Evolutionary conservation across 2,888 invertebrate species (phyloP), one percentile per base, ranked within the genome.

Genomic region (Zaprionus bogoriensis): DNA sequence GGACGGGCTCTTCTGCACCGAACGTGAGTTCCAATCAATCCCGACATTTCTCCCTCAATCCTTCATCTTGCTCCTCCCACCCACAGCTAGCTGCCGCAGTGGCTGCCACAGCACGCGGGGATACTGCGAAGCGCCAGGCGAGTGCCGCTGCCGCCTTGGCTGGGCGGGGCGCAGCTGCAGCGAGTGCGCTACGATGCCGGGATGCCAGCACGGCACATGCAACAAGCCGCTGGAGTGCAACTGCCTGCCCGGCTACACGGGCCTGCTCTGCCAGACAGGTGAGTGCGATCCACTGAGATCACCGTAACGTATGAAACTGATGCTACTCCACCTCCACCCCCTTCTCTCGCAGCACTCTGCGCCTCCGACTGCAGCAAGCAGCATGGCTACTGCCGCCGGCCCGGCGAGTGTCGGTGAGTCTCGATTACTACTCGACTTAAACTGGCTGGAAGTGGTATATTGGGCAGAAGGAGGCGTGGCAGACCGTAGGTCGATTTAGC

Each of bases 171-270:
- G 94, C 39, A 95, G 94, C 9, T 98, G 98, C 90, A 94, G 95
- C 77, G 94, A 96, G 69, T 98, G 98, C 90, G 95, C 97, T 88
- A 94, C 95, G 2, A 92, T 98, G 83, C 98, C 98, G 0, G 97
- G 97, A 73, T 98, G 98, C 91, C 94, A 95, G 83, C 96, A 97
- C 87, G 98, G 98, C 7, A 96, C 94, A 87, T 98, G 98, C 90
- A 94, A 95, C 74, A 95, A 96, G 89, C 97, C 98, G 3, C 93
- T 97, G 30, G 96, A 98, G 90, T 98, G 98, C 92, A 95, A 95
- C 88, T 98, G 98, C 89, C 92, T 94, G 52, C 95, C 96, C 2
- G 98, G 98, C n/a, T 98, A 95, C 93, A 97, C 96, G 9, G 98
- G 98, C 60, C 92, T 97, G 58, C 91, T 97, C 50, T 97, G 96